Conservation (phyloP, 2,888 invertebrate genomes). For the Pomacea canaliculata region DNA sequence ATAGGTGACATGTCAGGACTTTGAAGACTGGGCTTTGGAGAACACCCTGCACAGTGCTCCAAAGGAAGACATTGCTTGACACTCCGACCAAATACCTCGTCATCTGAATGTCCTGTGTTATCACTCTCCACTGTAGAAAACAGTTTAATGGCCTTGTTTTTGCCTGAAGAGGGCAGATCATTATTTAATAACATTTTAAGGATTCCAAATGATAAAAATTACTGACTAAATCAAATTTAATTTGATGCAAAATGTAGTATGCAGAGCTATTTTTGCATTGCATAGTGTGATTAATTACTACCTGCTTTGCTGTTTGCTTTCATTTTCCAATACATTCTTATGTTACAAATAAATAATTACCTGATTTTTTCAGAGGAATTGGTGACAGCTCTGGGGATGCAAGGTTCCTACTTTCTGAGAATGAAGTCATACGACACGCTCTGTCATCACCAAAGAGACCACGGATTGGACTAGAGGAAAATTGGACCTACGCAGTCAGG, state of each 20-base stretch:
- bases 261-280: no score
- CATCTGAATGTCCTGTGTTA: neutral
- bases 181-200: no score
- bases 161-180: neutral
- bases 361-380: slow-evolving; percentile 43
- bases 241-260: no score
- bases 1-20: slow-evolving; percentile 27
- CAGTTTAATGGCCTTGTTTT: neutral
- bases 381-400: slow-evolving; percentile 61
- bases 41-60: slow-evolving; percentile 8
- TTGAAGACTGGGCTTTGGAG: slow-evolving; percentile 1
- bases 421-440: slow-evolving; percentile 33
- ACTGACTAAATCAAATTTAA: no score
- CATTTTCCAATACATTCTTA: neutral
- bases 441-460: slow-evolving; percentile 16
- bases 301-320: no score
- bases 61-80: slow-evolving; percentile 12
- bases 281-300: no score
- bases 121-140: neutral
- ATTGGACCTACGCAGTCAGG: slow-evolving; percentile 46
- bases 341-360: slow-evolving; percentile 16
- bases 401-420: slow-evolving; percentile 48
- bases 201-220: no score
- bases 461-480: slow-evolving; percentile 66
- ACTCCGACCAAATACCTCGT: neutral